Evolutionary conservation across 35 echinoderm and acorn worm species (phyloP).

Genomic region (Apostichopus californicus): DNA sequence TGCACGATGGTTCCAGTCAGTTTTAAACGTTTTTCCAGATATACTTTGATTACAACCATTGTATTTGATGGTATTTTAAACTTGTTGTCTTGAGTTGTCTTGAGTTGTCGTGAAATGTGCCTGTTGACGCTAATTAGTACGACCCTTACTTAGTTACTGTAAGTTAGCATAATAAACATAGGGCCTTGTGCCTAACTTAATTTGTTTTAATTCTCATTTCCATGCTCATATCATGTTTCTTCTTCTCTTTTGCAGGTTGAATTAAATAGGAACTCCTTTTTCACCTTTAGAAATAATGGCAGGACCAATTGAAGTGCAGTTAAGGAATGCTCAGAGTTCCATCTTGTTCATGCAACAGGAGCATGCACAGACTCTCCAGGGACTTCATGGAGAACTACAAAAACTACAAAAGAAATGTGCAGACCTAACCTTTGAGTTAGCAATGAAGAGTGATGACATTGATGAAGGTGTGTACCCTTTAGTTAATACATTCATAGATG

Average conservation of each 20-base stretch:
- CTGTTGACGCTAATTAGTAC: no score
- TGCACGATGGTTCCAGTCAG: no score
- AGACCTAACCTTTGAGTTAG: constrained; percentile 97
- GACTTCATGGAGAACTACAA: constrained; percentile 87
- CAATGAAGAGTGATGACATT: constrained; percentile 81
- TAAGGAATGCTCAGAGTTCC: constrained; percentile 91
- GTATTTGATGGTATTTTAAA: no score
- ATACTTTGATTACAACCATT: no score
- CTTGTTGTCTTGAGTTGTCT: no score
- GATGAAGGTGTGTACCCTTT: constrained; percentile 75
- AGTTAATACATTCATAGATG: no score
- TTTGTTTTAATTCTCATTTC: no score
- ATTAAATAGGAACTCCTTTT: neutral
- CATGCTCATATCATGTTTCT: neutral
- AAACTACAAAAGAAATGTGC: constrained; percentile 99
- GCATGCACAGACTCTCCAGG: constrained; percentile 92
- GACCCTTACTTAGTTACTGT: no score
- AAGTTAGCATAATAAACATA: neutral
- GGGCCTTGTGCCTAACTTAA: no score
- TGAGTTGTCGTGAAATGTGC: no score
- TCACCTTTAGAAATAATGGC: constrained; percentile 58
- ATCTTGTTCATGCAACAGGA: constrained; percentile 99
- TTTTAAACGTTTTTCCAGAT: no score
- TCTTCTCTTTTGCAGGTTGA: neutral
- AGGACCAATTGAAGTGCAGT: constrained; percentile 73